These are phyloP conservation scores for Oedothorax gibbosus DNA, from an alignment of 1,140 invertebrate species.

Conservation along the genomic window DNA sequence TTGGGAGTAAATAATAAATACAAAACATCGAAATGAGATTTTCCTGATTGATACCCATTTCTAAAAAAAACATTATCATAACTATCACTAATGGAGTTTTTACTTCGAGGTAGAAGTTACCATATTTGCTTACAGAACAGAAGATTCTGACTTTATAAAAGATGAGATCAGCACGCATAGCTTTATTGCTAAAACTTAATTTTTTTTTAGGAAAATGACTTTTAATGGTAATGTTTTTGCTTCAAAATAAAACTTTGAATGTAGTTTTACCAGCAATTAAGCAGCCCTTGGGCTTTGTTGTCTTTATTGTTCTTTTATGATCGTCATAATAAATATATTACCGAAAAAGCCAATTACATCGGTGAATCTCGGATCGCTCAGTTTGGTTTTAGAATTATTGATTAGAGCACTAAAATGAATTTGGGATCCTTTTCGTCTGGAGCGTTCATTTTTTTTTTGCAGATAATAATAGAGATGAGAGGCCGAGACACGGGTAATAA, in stretches of 20 bases:
- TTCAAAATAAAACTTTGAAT: neutral
- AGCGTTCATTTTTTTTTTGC: too few species aligned
- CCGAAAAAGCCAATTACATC: neutral
- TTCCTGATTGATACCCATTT: slow-evolving; percentile 28
- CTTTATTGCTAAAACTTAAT: neutral
- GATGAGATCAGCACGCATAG: neutral
- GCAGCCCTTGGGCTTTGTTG: neutral
- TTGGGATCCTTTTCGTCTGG: neutral
- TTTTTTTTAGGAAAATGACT: slow-evolving; percentile 6
- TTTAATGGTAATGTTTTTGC: slow-evolving; percentile 9
- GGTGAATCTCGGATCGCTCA: neutral
- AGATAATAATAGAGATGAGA: too few species aligned
- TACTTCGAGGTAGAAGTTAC: slow-evolving; percentile 4
- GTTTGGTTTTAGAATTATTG: slow-evolving; percentile 11
- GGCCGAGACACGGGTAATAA: too few species aligned
- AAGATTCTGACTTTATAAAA: neutral
- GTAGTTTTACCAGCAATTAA: slow-evolving; percentile 2
- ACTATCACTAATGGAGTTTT: slow-evolving; percentile 35
- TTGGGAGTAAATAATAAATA: slow-evolving; percentile 5
- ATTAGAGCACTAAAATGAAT: neutral
- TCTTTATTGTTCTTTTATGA: slow-evolving; percentile 8
- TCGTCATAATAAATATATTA: slow-evolving; percentile 6
- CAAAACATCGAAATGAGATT: slow-evolving; percentile 12
- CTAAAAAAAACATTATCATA: slow-evolving; percentile 31
- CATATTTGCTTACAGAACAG: slow-evolving; percentile 1